Conservation (phyloP, 2,888 invertebrate species). For the Agrochola lychnidis region DNA sequence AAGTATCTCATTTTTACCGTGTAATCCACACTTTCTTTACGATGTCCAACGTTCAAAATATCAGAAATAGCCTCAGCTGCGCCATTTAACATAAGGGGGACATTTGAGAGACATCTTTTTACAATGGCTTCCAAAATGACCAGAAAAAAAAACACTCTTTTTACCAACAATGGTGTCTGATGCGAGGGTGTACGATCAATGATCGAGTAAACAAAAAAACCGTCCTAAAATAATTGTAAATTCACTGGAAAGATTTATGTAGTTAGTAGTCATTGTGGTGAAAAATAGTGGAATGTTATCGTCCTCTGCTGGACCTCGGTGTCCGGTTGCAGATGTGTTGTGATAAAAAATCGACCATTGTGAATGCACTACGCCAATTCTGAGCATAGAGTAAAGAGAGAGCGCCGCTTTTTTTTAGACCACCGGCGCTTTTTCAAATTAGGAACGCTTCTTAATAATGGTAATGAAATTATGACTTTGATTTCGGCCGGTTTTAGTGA, state of each 20-base stretch:
- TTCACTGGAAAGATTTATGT: constrained; percentile 88
- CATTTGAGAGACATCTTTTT: constrained; percentile 86
- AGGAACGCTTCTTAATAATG: constrained; percentile 53
- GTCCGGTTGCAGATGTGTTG: constrained; percentile 87
- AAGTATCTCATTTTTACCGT: constrained; percentile 63
- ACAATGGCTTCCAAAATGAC: constrained; percentile 87
- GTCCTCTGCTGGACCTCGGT: constrained; percentile 68
- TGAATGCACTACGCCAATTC: constrained; percentile 69
- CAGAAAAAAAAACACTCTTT: constrained; percentile 87
- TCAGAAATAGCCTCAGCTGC: constrained; percentile 82
- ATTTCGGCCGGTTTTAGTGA: constrained; percentile 26
- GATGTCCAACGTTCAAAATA: constrained; percentile 66
- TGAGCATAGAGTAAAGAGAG: constrained; percentile 65
- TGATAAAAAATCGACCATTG: constrained; percentile 75
- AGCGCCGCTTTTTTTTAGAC: constrained; percentile 68
- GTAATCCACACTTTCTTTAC: constrained; percentile 80
- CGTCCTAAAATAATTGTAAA: constrained; percentile 87
- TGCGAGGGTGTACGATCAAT: constrained; percentile 89
- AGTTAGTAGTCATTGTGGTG: constrained; percentile 86
- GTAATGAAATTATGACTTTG: constrained; percentile 40
- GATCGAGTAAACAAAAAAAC: constrained; percentile 80
- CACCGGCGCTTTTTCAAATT: constrained; percentile 65
- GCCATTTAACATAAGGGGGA: constrained; percentile 85
- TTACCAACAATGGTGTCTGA: constrained; percentile 84
- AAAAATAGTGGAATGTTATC: constrained; percentile 73